Evolutionary conservation across 2,888 invertebrate species (phyloP), one percentile per base, ranked within the genome.

Genomic region (Lasius platythorax): DNA sequence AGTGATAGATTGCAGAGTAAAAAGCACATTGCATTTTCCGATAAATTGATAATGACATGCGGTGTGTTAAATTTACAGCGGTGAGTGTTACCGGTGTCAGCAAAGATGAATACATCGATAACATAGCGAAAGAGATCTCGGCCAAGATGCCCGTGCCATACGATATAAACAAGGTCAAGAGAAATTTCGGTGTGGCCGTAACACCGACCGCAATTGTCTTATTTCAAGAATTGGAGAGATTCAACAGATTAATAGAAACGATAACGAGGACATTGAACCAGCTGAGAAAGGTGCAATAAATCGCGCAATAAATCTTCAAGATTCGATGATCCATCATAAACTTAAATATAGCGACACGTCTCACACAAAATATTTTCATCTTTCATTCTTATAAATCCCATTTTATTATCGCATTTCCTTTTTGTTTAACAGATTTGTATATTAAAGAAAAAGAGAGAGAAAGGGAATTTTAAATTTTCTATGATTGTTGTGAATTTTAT

Each of bases 161-260:
- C 94, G 98, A 99, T 95, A 96, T 98, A 70, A 97, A 97, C 96
- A 97, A 97, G 93, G 97, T 98, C 46, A 96, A 97, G 88, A 97
- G 97, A 94, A 96, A 97, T 93, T 97, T 97, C 93, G 98, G 98
- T 92, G 95, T 97, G 95, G 96, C 96, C 89, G 97, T 98, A 90
- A 97, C 97, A 5, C 99, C 99, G 1, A 97, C 98, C 0, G 97
- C 98, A 0, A 97, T 99, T 23, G 99, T 99, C 1, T 95, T 99
- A 73, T 96, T 99, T 75, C 99, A 99, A 95, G 98, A 99, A 94
- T 95, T 99, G 58, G 98, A 99, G 92, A 96, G 98, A 85, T 98
- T 98, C 95, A 99, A 99, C 95, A 96, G 96, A 30, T 96, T 99
- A 0, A 97, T 98, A 75, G 93, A 94, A 15, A 96, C 96, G 75